Conservation (phyloP, 2,888 invertebrate species). For the Pollenia amentaria region DNA sequence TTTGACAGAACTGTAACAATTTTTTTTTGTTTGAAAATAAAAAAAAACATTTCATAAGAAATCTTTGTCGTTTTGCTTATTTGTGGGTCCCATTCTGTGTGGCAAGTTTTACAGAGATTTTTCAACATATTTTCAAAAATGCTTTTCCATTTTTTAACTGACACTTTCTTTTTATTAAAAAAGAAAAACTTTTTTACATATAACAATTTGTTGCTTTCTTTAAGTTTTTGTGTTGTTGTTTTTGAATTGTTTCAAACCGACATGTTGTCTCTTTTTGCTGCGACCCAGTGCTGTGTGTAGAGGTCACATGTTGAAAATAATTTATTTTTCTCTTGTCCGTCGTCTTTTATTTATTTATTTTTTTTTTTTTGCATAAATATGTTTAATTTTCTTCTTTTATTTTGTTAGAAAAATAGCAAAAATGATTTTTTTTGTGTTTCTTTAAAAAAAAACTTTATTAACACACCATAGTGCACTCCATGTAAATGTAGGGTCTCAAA, state of each 20-base stretch:
- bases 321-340: constrained; percentile 45
- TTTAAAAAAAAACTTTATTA: constrained; percentile 12
- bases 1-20: constrained; percentile 65
- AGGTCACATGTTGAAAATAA: constrained; percentile 60
- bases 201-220: constrained; percentile 45
- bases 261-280: constrained; percentile 5
- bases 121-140: constrained; percentile 10
- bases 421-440: not conserved
- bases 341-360: not conserved
- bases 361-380: constrained; percentile 51
- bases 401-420: constrained; percentile 14
- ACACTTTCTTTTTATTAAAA: constrained; percentile 54
- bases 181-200: constrained; percentile 26
- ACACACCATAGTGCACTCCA: not conserved
- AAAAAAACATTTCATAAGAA: constrained; percentile 13
- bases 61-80: constrained; percentile 23
- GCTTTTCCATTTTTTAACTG: constrained; percentile 25
- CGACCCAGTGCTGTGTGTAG: constrained; percentile 45
- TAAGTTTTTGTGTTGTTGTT: constrained; percentile 24
- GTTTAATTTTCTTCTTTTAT: constrained; percentile 22
- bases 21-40: constrained; percentile 34
- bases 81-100: constrained; percentile 47
- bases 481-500: constrained; percentile 59
- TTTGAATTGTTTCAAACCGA: constrained; percentile 12
- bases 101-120: constrained; percentile 20